A percentile compares a stretch with the other conserved stretches of the same genome.
Evolutionary conservation across 2,888 invertebrate genomes (phyloP).

Genomic region (Meandrusa payeni): DNA sequence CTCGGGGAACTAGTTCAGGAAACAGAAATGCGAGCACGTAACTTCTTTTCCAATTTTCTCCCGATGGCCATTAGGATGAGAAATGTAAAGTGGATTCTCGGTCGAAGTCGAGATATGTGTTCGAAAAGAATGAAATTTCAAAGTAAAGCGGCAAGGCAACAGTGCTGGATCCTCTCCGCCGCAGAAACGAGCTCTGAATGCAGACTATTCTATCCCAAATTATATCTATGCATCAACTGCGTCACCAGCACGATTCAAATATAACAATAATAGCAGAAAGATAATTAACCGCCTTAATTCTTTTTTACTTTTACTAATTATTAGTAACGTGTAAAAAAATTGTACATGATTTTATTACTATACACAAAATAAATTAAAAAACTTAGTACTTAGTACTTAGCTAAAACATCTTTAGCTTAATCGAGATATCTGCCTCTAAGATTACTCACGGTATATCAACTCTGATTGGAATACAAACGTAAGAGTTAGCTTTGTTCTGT

Average conservation of each 20-base stretch:
- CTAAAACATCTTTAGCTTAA: too few relatives aligned
- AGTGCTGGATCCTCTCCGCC: conserved; percentile 39
- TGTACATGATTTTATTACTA: too few relatives aligned
- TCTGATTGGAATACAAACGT: too few relatives aligned
- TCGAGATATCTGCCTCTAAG: too few relatives aligned
- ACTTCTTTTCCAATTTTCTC: conserved; percentile 79
- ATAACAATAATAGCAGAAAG: too few relatives aligned
- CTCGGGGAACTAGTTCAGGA: conserved; percentile 25
- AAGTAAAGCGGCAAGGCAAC: conserved; percentile 59
- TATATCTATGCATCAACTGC: conserved; percentile 9
- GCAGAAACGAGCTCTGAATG: conserved; percentile 49
- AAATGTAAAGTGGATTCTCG: conserved; percentile 79
- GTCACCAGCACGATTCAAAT: background rate
- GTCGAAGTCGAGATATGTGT: conserved; percentile 75
- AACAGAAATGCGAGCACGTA: conserved; percentile 62
- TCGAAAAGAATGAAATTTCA: conserved; percentile 75
- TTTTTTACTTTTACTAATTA: too few relatives aligned
- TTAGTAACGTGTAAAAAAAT: too few relatives aligned
- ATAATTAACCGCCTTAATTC: too few relatives aligned
- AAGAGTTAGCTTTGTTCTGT: too few relatives aligned
- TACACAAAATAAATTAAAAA: too few relatives aligned
- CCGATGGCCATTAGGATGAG: conserved; percentile 80
- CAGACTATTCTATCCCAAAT: conserved; percentile 29
- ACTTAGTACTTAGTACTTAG: too few relatives aligned
- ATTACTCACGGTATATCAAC: too few relatives aligned